Base-by-base conservation (phyloP, 1,140 invertebrate species). In the Diabrotica virgifera region DNA sequence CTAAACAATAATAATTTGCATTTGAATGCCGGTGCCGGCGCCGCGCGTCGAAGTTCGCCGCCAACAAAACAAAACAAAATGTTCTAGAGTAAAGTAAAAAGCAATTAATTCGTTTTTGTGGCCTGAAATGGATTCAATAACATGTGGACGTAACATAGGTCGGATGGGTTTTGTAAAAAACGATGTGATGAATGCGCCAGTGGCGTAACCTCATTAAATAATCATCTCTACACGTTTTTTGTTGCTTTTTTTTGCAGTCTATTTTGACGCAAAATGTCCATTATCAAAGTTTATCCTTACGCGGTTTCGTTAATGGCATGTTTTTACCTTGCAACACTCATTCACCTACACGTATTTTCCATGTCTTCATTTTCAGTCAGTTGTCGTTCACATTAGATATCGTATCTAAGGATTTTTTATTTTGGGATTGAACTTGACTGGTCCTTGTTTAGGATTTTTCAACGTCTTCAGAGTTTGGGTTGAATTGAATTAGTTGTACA, bases 81-180 rank as follows among this genome's bases (percentile, higher is more conserved):
- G 13, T 36, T 55, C 8, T 10, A 55, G 35, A 55, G 53, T 12
- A 55, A 55, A 55, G 60, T 66, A 70, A 70, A 70, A 67, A 70
- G 70, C 70, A 70, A 72, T 72, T 72, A 70, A 72, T 72, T 69
- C 61, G 70, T 72, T 72, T 70, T 68, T 72, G 70, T 50, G 70
- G 70, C 63, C 36, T 59, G 55, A 53, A 64, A 66, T 68, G 66
- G 65, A 72, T 72, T 72, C 68, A 70, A 72, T 70, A 70, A 72
- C 70, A 72, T 68, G 65, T 68, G 70, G 68, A 72, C 66, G 63
- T 64, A 70, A 72, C 70, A 63, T 12, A 55, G 5, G 53, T 55
- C 12, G 13, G 53, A 70, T 70, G 68, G 70, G 68, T 72, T 72
- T 67, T 65, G 61, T 70, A 55, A 12, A 55, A 55, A 55, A 11